A percentile compares a stretch with the other conserved stretches of the same genome.
phyloP scores from a whole-genome alignment of 2,113 vertebrate species.

The Callipepla squamata region DNA sequence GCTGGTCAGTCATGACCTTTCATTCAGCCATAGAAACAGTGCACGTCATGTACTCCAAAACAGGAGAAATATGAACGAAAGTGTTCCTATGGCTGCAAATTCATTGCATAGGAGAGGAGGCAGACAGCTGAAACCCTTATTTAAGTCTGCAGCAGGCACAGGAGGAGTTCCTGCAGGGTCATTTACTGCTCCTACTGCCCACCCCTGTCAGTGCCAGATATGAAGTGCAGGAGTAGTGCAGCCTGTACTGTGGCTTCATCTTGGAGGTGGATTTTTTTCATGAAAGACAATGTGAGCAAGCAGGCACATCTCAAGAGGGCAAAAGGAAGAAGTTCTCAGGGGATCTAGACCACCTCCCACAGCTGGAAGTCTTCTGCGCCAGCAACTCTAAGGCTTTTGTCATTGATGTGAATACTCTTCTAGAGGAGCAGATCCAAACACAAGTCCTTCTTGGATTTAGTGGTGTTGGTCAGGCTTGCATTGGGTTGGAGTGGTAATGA shows the following conservation, averaged over 20 bases:
- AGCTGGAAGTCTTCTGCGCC: background rate
- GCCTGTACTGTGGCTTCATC: background rate
- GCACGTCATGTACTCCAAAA: background rate
- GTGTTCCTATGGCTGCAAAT: background rate
- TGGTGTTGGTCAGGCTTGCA: background rate
- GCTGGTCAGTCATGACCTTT: constrained; percentile 28
- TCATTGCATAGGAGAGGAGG: background rate
- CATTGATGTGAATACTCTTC: background rate
- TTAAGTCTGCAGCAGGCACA: background rate
- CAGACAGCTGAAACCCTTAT: background rate
- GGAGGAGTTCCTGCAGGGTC: background rate
- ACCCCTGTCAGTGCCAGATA: background rate
- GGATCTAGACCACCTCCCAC: background rate
- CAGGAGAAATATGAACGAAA: background rate
- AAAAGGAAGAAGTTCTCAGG: background rate
- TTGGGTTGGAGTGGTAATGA: rapidly evolving
- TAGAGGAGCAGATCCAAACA: background rate
- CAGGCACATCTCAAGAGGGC: background rate
- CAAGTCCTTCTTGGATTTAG: background rate
- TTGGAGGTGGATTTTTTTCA: background rate
- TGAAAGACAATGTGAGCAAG: background rate
- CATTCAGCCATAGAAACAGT: background rate
- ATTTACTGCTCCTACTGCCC: background rate
- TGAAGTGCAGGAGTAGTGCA: background rate
- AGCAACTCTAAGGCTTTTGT: background rate